Percentiles rank a stretch among this genome's conserved stretches.
phyloP scores from a whole-genome alignment of 2,113 vertebrate species.

The Ptyas mucosa region DNA sequence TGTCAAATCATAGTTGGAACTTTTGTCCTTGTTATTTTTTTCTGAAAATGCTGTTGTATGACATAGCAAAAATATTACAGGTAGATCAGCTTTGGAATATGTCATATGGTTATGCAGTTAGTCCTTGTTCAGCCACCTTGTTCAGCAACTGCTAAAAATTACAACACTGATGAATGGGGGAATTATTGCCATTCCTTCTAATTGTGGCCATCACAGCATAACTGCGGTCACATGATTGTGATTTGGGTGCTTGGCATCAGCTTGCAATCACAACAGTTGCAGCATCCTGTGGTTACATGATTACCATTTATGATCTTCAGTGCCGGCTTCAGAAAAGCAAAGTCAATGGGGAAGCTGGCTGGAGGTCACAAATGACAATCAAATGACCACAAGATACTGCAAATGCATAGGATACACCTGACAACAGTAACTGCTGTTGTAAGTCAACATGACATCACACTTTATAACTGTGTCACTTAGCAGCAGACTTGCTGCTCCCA shows the following conservation, averaged over 20 bases:
- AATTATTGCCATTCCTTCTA: neutral
- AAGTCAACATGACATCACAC: neutral
- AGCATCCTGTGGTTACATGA: neutral
- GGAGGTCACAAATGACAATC: neutral
- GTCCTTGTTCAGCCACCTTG: neutral
- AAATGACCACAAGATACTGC: neutral
- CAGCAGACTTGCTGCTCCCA: neutral
- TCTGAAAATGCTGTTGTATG: neutral
- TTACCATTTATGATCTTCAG: neutral
- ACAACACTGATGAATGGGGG: neutral
- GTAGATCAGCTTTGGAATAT: neutral
- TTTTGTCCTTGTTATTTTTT: neutral
- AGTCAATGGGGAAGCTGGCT: neutral
- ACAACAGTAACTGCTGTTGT: neutral
- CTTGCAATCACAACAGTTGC: neutral
- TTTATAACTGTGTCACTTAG: neutral
- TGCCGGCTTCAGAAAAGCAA: neutral
- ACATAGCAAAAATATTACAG: neutral
- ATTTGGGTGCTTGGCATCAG: neutral
- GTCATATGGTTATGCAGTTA: accelerated
- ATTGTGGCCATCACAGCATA: neutral
- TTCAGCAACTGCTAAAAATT: neutral
- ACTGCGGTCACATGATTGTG: neutral
- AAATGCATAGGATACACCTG: neutral
- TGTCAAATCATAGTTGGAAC: neutral